Evolutionary conservation across 1,140 invertebrate genomes (phyloP), one percentile per base, ranked within the genome.

Genomic region (Ips nitidus): DNA sequence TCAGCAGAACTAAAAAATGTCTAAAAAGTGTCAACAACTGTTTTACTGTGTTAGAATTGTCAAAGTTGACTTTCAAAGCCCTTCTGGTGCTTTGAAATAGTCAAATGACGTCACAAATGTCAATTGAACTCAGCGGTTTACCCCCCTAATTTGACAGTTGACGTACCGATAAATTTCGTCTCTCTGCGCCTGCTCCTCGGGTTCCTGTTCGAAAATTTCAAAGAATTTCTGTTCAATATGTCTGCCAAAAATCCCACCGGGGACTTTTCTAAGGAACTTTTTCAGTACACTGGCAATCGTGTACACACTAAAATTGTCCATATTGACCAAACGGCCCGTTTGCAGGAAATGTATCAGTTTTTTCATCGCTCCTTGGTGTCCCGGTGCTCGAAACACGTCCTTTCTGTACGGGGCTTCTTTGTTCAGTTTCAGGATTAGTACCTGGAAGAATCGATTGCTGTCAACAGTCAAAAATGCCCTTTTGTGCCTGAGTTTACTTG

Each of bases 261-360:
- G 97, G 75, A 99, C 90, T 86, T 98, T 98, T 66, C 97, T 88
- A n/a, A 98, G 85, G 84, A 99, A 99, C 84, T 94, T 94, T 83
- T 99, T 99, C 41, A 98, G 85, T 45, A 99, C 97, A 82, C 95
- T 98, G 39, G 97, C 97, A 77, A 99, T 96, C 47, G 97, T 99
- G 83, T 99, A 97, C 62, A 98, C 95, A 72, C 94, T 97, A 81
- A 97, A 98, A 81, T 98, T 96, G 77, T 96, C 93, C 77, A 98
- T 97, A 81, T 98, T 98, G n/a, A 98, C 94, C 71, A 98, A 86
- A 69, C 95, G 88, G 7, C 97, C 97, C 73, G 95, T 93, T 81
- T 97, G 94, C 69, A 93, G 85, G 77, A 98, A 96, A 80, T 98
- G 95, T 71, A 97, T 95, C 1, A 99, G 86, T 80, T 97, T 97